Base-by-base conservation (phyloP, 2,113 vertebrate species). In the Phodopus roborovskii region DNA sequence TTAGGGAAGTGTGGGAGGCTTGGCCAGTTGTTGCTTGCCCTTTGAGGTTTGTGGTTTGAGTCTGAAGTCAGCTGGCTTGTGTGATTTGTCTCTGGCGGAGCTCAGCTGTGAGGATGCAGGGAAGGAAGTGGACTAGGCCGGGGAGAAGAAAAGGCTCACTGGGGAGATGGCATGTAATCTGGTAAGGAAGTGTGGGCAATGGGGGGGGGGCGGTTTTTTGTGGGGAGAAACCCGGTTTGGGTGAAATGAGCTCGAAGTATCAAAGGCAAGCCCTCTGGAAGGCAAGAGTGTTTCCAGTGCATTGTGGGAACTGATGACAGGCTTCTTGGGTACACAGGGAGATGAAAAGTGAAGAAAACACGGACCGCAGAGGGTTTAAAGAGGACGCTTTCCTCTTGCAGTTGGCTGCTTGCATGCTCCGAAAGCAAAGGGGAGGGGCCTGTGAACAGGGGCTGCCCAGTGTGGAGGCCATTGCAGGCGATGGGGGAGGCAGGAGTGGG, bases 41-140 rank as follows among this genome's bases (percentile, higher is more conserved):
- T 86, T 42, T 97, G 97, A 90, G 97, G 97, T 97, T 97, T 98
- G 97, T 70, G 97, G 97, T 97, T 96, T 96, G 84, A 96, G 68
- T 97, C 88, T 90, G 94, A 84, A 90, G 90, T 6, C 56, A 39
- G 73, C 81, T 39, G 0, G n/a, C n/a, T 26, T 15, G 56, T 86
- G 68, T 96, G 96, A 94, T 97, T 97, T 96, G 91, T 33, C 68
- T 94, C 11, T 56, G 90, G 60, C 94, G 39, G 53, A 78, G 62
- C 33, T 62, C 48, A 66, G 12, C 71, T 28, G n/a, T 56, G 74
- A 64, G 88, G 74, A n/a, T 10, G 0, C 33, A 77, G 81, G 42
- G 56, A 79, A 60, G 85, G 88, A 86, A 53, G 56, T 8, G 13
- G 45, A 39, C 53, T 11, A 20, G 50, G 9, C 64, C 5, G 24